phyloP scores from a whole-genome alignment of 2,797 vertebrate genomes.

The Hemibagrus guttatus region DNA sequence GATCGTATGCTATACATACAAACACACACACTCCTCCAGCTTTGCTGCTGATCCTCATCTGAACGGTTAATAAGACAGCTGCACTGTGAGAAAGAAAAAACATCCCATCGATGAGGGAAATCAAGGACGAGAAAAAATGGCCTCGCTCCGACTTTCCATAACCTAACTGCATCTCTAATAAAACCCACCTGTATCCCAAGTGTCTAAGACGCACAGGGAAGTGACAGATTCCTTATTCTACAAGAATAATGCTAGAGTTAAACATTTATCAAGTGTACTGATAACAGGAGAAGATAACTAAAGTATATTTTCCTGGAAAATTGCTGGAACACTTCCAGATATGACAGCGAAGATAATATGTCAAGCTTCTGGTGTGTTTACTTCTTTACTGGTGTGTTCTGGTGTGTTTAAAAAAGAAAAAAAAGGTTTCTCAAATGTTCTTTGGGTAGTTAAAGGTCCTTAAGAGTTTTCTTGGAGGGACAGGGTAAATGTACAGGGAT shows the following conservation, averaged over 20 bases:
- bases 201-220: constrained; percentile 14
- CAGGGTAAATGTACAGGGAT: not conserved
- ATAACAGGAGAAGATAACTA: not conserved
- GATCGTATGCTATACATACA: constrained; percentile 93
- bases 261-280: constrained; percentile 7
- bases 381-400: too few species aligned
- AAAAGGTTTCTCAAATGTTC: not conserved
- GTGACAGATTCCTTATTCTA: not conserved
- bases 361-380: not conserved
- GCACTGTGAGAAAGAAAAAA: constrained; percentile 75
- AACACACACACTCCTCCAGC: constrained; percentile 79
- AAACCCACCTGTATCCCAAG: constrained; percentile 4
- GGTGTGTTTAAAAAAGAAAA: not conserved
- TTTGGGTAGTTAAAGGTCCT: not conserved
- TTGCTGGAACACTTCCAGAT: not conserved
- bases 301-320: constrained; percentile 4
- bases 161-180: not conserved
- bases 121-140: constrained; percentile 46
- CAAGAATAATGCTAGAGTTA: not conserved
- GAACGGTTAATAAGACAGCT: constrained; percentile 92
- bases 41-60: constrained; percentile 95
- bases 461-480: not conserved
- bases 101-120: constrained; percentile 76
- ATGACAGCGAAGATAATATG: not conserved
- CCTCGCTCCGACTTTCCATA: constrained; percentile 24